These are phyloP conservation scores for Rhabditoides inermis DNA, from an alignment of 2,888 invertebrate genomes.

Conservation along the genomic window DNA sequence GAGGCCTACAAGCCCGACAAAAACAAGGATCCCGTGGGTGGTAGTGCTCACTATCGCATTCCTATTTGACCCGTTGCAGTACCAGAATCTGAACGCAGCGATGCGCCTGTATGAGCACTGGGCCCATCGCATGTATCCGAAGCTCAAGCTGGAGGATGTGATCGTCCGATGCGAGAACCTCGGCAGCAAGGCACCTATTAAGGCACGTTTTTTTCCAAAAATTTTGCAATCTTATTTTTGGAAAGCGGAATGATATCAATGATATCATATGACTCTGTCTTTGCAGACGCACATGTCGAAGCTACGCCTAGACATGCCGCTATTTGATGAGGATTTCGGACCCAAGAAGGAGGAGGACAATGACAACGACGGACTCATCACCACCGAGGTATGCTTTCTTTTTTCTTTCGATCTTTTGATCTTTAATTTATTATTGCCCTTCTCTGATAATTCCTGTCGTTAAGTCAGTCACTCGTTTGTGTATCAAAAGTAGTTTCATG, in stretches of 20 bases:
- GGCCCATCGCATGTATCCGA: constrained; percentile 27
- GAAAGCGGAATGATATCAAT: no score
- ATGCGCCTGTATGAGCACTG: constrained; percentile 31
- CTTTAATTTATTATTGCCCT: no score
- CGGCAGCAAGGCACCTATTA: constrained; percentile 9
- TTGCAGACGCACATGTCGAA: constrained; percentile 15
- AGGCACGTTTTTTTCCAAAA: neutral
- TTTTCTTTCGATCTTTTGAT: no score
- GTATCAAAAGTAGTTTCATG: no score
- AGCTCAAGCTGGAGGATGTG: constrained; percentile 28
- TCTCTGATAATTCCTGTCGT: no score
- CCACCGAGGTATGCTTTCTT: no score
- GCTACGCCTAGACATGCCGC: constrained; percentile 15
- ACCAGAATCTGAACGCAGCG: constrained; percentile 16
- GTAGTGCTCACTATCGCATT: neutral
- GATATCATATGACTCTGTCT: no score
- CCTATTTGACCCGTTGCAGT: constrained; percentile 13
- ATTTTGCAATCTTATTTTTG: no score
- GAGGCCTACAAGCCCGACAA: constrained; percentile 19
- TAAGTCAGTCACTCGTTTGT: no score
- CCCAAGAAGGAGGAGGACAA: neutral
- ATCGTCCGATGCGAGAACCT: constrained; percentile 23
- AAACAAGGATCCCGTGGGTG: constrained; percentile 22
- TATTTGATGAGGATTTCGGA: constrained; percentile 17
- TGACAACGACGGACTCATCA: constrained; percentile 5